Evolutionary conservation across 2,113 vertebrate genomes (phyloP), one percentile per base, ranked within the genome.

Genomic region (Sarotherodon lohbergeri): DNA sequence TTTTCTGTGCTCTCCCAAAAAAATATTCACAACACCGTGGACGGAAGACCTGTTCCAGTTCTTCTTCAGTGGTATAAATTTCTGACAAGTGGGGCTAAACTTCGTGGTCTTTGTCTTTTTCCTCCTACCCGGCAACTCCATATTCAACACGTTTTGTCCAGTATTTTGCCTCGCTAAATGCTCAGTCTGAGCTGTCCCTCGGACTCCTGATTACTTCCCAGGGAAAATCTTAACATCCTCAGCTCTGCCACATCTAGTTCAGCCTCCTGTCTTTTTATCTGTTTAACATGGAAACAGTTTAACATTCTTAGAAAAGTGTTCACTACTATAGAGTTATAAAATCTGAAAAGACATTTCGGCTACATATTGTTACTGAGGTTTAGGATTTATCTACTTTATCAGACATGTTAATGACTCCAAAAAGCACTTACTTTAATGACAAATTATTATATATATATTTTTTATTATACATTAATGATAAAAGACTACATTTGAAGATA

Each of bases 181-280:
- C 56, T 59, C 0, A 0, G 14, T 32, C 0, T 16, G 27, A 61
- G 14, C 27, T 32, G 57, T 61, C 27, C 29, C 1, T 0, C 57
- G 17, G 57, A 61, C 57, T 34, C 2, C 27, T 34, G 29, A 34
- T 10, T 32, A 61, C 57, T 61, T 61, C 57, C 57, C 57, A 19
- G 57, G 0, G 57, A 10, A 17, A 10, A 61, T 61, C 57, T 32
- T 59, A 59, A 32, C 57, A 59, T 59, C 27, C 3, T 61, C 57
- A 61, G 57, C 57, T 61, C 27, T 32, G 27, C 5, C 29, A 17
- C 57, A 16, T 10, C 27, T 32, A 61, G 27, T 29, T 59, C 27
- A 32, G 57, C 27, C 57, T 61, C 27, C 13, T 7, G 54, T 56
- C 22, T 56, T 56, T 56, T 56, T 56, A 13, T 13, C 22, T 55